These are phyloP conservation scores for Aldabrachelys gigantea DNA, from an alignment of 2,113 vertebrate species.

Conservation along the genomic window DNA sequence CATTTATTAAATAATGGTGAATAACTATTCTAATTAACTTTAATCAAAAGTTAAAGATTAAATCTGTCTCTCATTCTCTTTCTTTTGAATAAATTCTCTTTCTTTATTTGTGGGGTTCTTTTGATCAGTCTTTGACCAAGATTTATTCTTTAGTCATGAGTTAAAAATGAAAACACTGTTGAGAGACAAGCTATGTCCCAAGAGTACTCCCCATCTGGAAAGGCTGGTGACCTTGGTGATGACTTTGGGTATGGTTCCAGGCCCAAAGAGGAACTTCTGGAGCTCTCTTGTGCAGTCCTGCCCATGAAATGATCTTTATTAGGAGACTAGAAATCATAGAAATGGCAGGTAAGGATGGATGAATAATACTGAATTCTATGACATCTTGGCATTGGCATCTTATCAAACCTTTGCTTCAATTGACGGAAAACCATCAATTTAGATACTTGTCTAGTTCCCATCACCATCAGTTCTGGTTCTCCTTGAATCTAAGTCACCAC, in stretches of 20 bases:
- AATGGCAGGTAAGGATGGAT: neutral
- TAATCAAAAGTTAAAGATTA: fast-evolving
- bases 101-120: neutral
- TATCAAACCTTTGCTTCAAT: neutral
- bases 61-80: neutral
- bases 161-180: neutral
- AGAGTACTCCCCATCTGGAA: neutral
- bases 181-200: neutral
- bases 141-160: neutral
- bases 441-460: neutral
- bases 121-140: neutral
- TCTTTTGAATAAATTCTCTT: neutral
- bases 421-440: neutral
- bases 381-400: neutral
- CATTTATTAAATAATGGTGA: neutral
- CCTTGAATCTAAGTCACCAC: fast-evolving
- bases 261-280: neutral
- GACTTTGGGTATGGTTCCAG: neutral
- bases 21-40: neutral
- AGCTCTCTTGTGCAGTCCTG: neutral
- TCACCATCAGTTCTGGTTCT: neutral
- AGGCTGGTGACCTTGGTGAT: neutral
- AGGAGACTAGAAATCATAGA: neutral
- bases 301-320: neutral
- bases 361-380: neutral